Percentiles rank a stretch among this genome's conserved stretches.
These are phyloP conservation scores for Aviceda subcristata DNA, from an alignment of 2,113 vertebrate species.

Conservation along the genomic window DNA sequence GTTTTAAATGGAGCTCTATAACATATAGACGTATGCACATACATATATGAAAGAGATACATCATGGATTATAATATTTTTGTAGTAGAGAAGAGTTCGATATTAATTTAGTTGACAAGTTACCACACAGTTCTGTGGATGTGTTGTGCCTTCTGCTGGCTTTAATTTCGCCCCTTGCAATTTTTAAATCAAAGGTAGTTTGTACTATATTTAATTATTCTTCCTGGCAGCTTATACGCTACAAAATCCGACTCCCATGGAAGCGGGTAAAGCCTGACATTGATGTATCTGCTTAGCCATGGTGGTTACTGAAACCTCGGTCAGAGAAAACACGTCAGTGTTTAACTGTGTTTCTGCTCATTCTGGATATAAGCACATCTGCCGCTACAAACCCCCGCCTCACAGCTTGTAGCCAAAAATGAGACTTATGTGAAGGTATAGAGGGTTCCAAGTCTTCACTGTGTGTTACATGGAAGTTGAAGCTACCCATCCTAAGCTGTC, in stretches of 20 bases:
- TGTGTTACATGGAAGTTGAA: accelerated
- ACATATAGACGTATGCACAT: background rate
- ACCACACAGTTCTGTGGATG: background rate
- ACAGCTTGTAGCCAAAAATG: background rate
- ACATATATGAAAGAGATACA: background rate
- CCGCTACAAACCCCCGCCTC: background rate
- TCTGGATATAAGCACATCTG: background rate
- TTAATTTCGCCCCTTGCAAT: background rate
- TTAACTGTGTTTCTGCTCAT: background rate
- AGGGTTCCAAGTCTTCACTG: background rate
- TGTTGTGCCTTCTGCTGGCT: background rate
- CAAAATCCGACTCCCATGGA: background rate
- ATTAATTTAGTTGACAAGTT: slow-evolving; percentile 3
- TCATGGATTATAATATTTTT: background rate
- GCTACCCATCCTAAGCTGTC: background rate
- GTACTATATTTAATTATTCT: slow-evolving; percentile 2
- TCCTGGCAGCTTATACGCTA: background rate
- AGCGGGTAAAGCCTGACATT: background rate
- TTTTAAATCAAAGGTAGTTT: slow-evolving; percentile 25
- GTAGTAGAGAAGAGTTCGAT: background rate
- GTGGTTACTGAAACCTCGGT: background rate
- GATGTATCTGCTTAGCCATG: background rate
- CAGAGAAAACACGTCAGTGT: background rate
- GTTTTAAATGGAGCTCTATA: background rate
- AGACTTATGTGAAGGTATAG: background rate